These are phyloP conservation scores for Sebastes dallii DNA, from an alignment of 2,797 vertebrate species.

Conservation along the genomic window DNA sequence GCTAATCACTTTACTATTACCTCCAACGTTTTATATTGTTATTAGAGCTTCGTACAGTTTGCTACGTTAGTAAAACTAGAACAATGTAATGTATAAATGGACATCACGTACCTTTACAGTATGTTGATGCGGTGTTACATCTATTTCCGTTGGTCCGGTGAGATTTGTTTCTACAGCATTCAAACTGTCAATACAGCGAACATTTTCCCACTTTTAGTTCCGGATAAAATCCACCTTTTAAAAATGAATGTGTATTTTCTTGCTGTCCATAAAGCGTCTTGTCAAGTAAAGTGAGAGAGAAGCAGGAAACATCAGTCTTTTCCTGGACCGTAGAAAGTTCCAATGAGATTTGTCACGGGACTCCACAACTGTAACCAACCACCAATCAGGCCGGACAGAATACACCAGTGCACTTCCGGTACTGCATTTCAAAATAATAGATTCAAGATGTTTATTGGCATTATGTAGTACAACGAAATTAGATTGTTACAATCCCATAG, in stretches of 20 bases:
- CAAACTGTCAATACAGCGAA: neutral
- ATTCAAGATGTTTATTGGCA: too few relatives aligned
- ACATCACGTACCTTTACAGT: slow-evolving; percentile 73
- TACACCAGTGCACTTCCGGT: slow-evolving; percentile 1
- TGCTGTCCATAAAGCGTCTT: slow-evolving; percentile 2
- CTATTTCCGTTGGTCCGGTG: slow-evolving; percentile 17
- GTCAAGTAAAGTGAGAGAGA: slow-evolving; percentile 16
- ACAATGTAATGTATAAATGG: slow-evolving; percentile 25
- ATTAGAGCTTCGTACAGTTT: neutral
- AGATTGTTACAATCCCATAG: too few relatives aligned
- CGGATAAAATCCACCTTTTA: neutral
- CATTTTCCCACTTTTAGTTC: neutral
- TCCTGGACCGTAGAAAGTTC: slow-evolving; percentile 66
- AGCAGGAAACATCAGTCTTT: slow-evolving; percentile 73
- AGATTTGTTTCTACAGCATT: neutral
- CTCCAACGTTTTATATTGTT: neutral
- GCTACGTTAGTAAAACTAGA: neutral
- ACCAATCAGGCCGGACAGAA: neutral
- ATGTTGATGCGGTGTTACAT: slow-evolving; percentile 32
- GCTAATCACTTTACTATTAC: neutral
- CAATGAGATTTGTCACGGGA: slow-evolving; percentile 83
- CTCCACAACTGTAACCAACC: neutral
- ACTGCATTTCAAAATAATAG: slow-evolving; percentile 34
- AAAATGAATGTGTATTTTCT: neutral
- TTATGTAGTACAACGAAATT: too few relatives aligned